These are phyloP conservation scores for Cetoscarus ocellatus DNA, from an alignment of 2,797 vertebrate genomes.

Conservation along the genomic window DNA sequence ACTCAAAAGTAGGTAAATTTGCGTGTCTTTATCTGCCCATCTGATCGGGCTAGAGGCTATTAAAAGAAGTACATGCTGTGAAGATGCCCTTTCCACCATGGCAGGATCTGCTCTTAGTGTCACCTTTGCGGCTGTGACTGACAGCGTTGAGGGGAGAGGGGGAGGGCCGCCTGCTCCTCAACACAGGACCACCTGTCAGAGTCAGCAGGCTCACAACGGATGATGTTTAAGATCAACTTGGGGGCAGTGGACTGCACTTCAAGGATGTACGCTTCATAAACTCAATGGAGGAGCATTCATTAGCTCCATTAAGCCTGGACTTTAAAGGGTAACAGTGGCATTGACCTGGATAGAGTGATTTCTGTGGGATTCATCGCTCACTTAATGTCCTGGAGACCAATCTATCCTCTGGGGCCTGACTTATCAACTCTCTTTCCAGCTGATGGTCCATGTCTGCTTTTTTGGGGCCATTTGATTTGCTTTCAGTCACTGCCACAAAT, in stretches of 20 bases:
- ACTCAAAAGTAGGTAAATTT: conserved; percentile 36
- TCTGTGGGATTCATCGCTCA: conserved; percentile 62
- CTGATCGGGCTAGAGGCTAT: conserved; percentile 58
- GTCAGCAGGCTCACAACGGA: conserved; percentile 45
- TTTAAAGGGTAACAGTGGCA: conserved; percentile 64
- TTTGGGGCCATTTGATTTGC: conserved; percentile 51
- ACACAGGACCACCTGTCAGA: conserved; percentile 74
- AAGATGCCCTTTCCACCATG: conserved; percentile 74
- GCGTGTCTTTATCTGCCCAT: conserved; percentile 44
- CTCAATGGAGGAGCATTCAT: conserved; percentile 63
- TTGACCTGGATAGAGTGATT: conserved; percentile 61
- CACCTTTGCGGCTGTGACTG: conserved; percentile 74
- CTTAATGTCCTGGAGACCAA: conserved; percentile 35
- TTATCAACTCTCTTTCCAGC: conserved; percentile 39
- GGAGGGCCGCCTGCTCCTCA: conserved; percentile 49
- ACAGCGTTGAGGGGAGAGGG: conserved; percentile 51
- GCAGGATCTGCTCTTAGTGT: conserved; percentile 67
- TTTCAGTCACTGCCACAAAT: conserved; percentile 49
- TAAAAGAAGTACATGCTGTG: conserved; percentile 73
- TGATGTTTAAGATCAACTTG: conserved; percentile 68
- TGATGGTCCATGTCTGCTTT: conserved; percentile 49
- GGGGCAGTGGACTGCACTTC: conserved; percentile 66
- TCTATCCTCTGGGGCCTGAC: conserved; percentile 45
- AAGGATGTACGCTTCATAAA: conserved; percentile 71
- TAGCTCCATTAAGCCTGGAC: conserved; percentile 66